A percentile compares a stretch with the other conserved stretches of the same genome.
These are phyloP conservation scores for Trachemys scripta DNA, from an alignment of 2,113 vertebrate genomes.

Conservation along the genomic window DNA sequence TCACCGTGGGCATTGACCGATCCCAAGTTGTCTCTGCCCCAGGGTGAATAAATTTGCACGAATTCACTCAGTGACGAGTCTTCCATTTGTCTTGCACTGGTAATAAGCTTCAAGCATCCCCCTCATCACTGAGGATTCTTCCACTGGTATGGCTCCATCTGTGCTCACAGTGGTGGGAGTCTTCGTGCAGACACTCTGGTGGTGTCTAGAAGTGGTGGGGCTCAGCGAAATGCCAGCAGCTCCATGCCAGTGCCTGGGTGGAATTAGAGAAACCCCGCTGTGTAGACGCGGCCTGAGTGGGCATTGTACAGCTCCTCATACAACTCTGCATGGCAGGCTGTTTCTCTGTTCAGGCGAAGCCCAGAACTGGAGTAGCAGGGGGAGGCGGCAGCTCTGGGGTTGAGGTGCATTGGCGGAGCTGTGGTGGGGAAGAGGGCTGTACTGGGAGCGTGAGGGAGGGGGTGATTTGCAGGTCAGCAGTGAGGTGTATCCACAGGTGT, in stretches of 20 bases:
- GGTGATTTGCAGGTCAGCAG: background rate
- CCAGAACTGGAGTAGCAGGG: background rate
- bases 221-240: background rate
- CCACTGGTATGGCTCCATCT: background rate
- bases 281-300: accelerated
- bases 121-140: background rate
- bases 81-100: background rate
- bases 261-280: background rate
- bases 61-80: background rate
- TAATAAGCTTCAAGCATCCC: background rate
- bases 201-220: background rate
- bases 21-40: background rate
- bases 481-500: background rate
- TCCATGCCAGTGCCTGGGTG: background rate
- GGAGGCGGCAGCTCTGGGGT: background rate
- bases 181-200: background rate
- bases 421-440: background rate
- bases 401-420: background rate
- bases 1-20: background rate
- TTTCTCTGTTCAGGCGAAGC: background rate
- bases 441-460: background rate
- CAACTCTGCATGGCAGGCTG: background rate
- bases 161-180: background rate
- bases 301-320: background rate
- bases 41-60: background rate